Base-by-base conservation (phyloP, 2,797 vertebrate genomes). In the Melanitta fusca region DNA sequence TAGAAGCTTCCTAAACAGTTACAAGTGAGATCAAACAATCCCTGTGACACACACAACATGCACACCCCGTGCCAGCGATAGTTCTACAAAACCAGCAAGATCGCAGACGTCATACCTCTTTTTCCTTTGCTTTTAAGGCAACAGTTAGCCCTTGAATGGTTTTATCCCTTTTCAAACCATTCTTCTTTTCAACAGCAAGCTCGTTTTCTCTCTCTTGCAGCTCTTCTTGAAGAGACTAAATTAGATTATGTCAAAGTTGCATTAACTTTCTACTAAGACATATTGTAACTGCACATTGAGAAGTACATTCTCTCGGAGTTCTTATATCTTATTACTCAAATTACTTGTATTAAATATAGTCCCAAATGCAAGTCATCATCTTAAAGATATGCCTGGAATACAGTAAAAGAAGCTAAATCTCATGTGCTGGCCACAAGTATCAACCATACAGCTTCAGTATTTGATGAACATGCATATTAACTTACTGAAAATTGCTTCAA, bases 151-250 rank as follows among this genome's bases (percentile, higher is more conserved):
- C 99, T 96, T 99, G 99, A 97, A 99, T 99, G 43, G 99, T 99
- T 98, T 99, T 99, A 97, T 99, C 99, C 96, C 99, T 98, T 97
- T 99, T 99, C 94, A 99, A 93, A 91, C 98, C 97, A 93, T 99
- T 99, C 97, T 98, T 99, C 98, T 98, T 99, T 95, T 99, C 99
- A 27, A 97, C 96, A 93, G 96, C 97, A 84, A 99, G 98, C 94
- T 99, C 98, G 73, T 97, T 98, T 94, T 99, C 99, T 68, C 95
- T 98, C 90, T 99, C 99, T 80, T 98, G 98, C 38, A 99, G 96
- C 83, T 98, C 98, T 70, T 98, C 98, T 81, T 98, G 98, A 91
- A 99, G 97, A 36, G 71, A 97, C 99, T 99, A 98, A 97, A 98
- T 97, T 85, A 98, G 95, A 97, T 96, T 93, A 97, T 75, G 91